These are phyloP conservation scores for Orthonychiurus folsomi DNA, from an alignment of 2,888 invertebrate genomes.

Conservation along the genomic window DNA sequence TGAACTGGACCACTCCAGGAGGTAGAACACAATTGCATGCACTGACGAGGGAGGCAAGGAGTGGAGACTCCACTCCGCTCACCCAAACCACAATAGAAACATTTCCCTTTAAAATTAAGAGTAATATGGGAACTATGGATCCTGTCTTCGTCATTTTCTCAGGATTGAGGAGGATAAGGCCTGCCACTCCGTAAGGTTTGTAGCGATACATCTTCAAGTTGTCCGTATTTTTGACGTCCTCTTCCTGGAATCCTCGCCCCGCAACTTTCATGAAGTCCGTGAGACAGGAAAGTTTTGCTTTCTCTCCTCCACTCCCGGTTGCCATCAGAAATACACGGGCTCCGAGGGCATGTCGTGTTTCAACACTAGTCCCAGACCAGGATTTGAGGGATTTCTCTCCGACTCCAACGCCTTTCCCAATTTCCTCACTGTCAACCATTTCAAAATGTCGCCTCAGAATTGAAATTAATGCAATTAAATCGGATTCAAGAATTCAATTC, in stretches of 20 bases:
- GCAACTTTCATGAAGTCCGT: slow-evolving; percentile 12
- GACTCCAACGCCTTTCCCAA: neutral
- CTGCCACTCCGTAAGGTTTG: slow-evolving; percentile 11
- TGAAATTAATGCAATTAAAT: too few relatives aligned
- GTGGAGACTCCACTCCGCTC: slow-evolving; percentile 2
- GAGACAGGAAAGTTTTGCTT: neutral
- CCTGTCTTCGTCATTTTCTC: neutral
- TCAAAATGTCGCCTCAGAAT: too few relatives aligned
- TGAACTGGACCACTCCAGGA: slow-evolving; percentile 14
- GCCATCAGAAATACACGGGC: slow-evolving; percentile 6
- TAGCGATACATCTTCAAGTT: neutral
- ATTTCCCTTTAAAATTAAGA: slow-evolving; percentile 14
- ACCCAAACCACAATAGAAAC: slow-evolving; percentile 9
- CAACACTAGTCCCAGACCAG: slow-evolving; percentile 4
- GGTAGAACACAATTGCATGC: slow-evolving; percentile 6
- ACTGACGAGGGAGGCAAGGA: slow-evolving; percentile 2
- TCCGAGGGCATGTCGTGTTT: neutral
- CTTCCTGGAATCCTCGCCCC: slow-evolving; percentile 3
- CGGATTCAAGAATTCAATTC: too few relatives aligned
- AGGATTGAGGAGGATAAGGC: slow-evolving; percentile 2
- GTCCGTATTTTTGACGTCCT: neutral
- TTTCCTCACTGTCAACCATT: neutral
- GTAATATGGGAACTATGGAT: slow-evolving; percentile 7
- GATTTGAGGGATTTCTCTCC: slow-evolving; percentile 12
- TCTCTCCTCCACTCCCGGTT: neutral